These are phyloP conservation scores for Myotis findleyi DNA, from an alignment of 2,797 vertebrate genomes.

Conservation along the genomic window DNA sequence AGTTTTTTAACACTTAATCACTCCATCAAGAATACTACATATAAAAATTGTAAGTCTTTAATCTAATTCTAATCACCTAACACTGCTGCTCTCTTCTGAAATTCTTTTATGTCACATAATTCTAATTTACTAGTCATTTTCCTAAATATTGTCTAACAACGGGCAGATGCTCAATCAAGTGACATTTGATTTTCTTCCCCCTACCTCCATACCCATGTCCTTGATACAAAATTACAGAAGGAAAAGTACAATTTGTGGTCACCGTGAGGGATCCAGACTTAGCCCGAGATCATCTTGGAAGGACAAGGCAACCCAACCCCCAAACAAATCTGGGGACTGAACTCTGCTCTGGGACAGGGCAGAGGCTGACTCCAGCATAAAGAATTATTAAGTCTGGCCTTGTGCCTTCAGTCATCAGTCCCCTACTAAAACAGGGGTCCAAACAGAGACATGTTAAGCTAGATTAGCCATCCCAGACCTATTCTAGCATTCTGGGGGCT, in stretches of 20 bases:
- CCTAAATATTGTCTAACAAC: background rate
- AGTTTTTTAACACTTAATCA: slow-evolving; percentile 3
- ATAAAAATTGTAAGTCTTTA: background rate
- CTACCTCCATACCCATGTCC: background rate
- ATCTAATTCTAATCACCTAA: slow-evolving; percentile 30
- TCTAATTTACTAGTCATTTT: background rate
- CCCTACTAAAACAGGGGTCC: background rate
- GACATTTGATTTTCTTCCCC: background rate
- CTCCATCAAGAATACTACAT: background rate
- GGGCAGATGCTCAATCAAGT: background rate
- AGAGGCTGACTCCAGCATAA: background rate
- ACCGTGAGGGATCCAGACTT: background rate
- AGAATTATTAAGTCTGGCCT: background rate
- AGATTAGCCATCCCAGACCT: background rate
- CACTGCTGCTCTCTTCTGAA: slow-evolving; percentile 1
- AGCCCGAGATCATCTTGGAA: background rate
- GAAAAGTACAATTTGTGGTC: background rate
- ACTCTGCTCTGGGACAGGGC: background rate
- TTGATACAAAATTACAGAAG: background rate
- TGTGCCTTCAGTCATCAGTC: background rate
- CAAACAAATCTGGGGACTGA: background rate
- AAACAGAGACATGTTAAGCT: background rate
- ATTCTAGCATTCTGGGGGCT: background rate
- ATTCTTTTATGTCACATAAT: slow-evolving; percentile 42
- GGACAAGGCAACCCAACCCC: background rate